phyloP scores from a whole-genome alignment of 2,797 vertebrate species.

The Rachycentron canadum region DNA sequence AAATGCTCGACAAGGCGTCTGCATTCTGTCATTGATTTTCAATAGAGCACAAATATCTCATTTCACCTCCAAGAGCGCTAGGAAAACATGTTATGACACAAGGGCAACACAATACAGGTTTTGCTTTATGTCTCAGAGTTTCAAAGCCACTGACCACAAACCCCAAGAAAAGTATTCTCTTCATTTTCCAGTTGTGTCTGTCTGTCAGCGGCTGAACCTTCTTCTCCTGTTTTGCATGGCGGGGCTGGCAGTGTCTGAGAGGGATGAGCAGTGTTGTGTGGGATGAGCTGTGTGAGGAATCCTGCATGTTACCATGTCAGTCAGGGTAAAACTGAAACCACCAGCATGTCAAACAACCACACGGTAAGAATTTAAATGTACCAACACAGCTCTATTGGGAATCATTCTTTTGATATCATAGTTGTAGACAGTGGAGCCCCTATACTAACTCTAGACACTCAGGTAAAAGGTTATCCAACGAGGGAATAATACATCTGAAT shows the following conservation, averaged over 20 bases:
- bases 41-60: constrained; percentile 32
- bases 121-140: constrained; percentile 17
- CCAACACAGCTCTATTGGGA: constrained; percentile 21
- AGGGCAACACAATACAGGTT: constrained; percentile 32
- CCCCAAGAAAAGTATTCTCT: constrained; percentile 25
- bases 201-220: constrained; percentile 45
- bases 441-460: not conserved
- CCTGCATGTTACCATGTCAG: constrained; percentile 54
- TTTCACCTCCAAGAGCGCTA: constrained; percentile 27
- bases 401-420: not conserved
- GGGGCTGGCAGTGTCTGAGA: constrained; percentile 49
- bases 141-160: constrained; percentile 15
- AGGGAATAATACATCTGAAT: not conserved
- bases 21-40: constrained; percentile 19
- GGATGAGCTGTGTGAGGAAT: constrained; percentile 66
- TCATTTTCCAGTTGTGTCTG: constrained; percentile 38
- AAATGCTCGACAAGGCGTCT: constrained; percentile 6
- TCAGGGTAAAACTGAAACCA: constrained; percentile 46
- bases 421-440: not conserved
- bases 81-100: constrained; percentile 23
- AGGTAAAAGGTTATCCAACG: not conserved
- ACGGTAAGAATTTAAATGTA: constrained; percentile 56
- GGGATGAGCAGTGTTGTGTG: constrained; percentile 66
- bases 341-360: constrained; percentile 59
- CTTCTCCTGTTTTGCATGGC: constrained; percentile 63